Base-by-base conservation (phyloP, 92 coral and sea anemone genomes). In the Virgularia gustaviana region DNA sequence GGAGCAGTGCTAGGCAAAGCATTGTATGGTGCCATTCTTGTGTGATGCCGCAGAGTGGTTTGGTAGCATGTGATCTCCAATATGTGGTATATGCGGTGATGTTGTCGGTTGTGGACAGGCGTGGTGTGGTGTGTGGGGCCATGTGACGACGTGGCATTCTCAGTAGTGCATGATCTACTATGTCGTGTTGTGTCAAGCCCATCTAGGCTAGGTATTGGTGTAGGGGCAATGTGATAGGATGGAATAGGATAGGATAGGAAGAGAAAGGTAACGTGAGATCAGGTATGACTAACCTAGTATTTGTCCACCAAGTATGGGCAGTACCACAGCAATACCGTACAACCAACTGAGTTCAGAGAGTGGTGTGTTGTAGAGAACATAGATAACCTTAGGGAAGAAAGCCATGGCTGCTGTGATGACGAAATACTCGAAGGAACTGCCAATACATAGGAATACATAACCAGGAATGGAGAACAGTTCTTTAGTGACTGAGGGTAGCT, bases 321-420 rank as follows among this genome's bases (percentile, higher is more conserved):
- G 19, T 1, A 65, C 72, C 11, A 65, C 72, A 29, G 55, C 72
- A 6, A 49, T 39, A 2, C 34, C 72, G 44, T 65, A 65, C 2
- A 65, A 25, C 72, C 72, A 65, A 37, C 72, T 65, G 41, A 65
- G 37, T 18, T 65, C 56, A 9, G 72, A 65, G 27, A 65, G 44
- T 31, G 72, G 72, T 1, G 72, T 65, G 20, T 9, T 16, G n/a
- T 22, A 65, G 6, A 65, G 56, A 65, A 65, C 72, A 28, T 90
- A 83, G n/a, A 90, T 76, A 57, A 90, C 75, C 64, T 88, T 88
- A 3, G 97, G 97, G 78, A 86, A 84, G 86, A 90, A 90, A 30
- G 88, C 80, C 60, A 82, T 78, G 15, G 85, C 70, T 6, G 90
- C 71, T 12, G 94, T 57, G 28, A 85, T 54, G 2, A 85, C 62